Percentiles rank a stretch among this genome's conserved stretches.
Conservation (phyloP, 2,888 invertebrate genomes). For the Agrochola lota region DNA sequence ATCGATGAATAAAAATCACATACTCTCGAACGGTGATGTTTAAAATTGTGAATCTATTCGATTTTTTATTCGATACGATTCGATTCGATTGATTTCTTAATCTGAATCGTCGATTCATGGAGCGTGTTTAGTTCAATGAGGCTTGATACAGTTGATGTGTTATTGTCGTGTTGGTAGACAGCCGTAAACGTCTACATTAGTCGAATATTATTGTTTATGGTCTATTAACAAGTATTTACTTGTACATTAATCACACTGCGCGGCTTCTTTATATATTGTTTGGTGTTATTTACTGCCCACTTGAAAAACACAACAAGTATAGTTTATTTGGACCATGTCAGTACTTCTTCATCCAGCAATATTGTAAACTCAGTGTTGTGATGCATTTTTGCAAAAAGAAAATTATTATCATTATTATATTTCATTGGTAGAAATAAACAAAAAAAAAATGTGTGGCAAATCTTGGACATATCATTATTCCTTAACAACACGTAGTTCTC, state of each 20-base stretch:
- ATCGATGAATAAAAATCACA: slow-evolving; percentile 77
- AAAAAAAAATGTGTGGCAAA: neutral
- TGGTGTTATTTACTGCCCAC: slow-evolving; percentile 48
- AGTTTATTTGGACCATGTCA: slow-evolving; percentile 36
- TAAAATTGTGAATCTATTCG: slow-evolving; percentile 69
- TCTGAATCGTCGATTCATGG: slow-evolving; percentile 81
- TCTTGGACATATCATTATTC: neutral
- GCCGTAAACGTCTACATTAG: slow-evolving; percentile 87
- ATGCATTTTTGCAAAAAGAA: neutral
- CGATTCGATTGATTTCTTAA: slow-evolving; percentile 80
- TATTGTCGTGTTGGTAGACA: slow-evolving; percentile 85
- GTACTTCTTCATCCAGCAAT: neutral
- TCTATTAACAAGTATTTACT: slow-evolving; percentile 79
- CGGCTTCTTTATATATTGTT: slow-evolving; percentile 67
- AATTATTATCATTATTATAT: neutral
- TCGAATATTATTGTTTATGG: slow-evolving; percentile 85
- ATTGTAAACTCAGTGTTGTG: slow-evolving; percentile 1
- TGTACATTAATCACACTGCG: slow-evolving; percentile 74
- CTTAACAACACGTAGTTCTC: slow-evolving; percentile 9
- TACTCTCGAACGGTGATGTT: slow-evolving; percentile 66
- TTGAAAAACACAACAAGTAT: slow-evolving; percentile 44
- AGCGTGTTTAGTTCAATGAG: slow-evolving; percentile 86
- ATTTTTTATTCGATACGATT: slow-evolving; percentile 75
- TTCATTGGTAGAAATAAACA: neutral
- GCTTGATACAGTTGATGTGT: slow-evolving; percentile 87